Conservation (phyloP, 2,797 vertebrate genomes). For the Myotis pilosus region DNA sequence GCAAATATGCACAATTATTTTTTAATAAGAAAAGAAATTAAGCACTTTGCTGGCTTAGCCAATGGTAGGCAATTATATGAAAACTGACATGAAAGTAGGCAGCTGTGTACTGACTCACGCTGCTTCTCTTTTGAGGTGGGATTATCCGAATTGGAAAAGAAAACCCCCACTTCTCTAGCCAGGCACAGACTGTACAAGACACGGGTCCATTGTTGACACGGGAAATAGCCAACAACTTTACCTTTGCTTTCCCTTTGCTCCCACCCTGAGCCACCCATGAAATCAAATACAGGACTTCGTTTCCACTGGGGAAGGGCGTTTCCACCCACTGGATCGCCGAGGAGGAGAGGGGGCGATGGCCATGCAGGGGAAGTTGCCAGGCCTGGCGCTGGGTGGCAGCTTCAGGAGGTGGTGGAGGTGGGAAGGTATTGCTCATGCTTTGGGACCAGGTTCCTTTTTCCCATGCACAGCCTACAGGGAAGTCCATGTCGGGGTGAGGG, state of each 20-base stretch:
- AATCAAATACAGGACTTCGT: slow-evolving; percentile 18
- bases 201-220: neutral
- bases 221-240: neutral
- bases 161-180: slow-evolving; percentile 26
- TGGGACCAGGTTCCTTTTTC: slow-evolving; percentile 11
- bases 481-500: neutral
- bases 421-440: neutral
- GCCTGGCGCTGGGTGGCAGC: neutral
- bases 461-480: neutral
- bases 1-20: slow-evolving; percentile 48
- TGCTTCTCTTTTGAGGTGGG: slow-evolving; percentile 48
- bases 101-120: neutral
- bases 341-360: slow-evolving; percentile 31
- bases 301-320: slow-evolving; percentile 50
- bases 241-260: neutral
- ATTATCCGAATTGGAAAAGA: slow-evolving; percentile 43
- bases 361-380: neutral
- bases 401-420: neutral
- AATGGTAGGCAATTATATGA: slow-evolving; percentile 47
- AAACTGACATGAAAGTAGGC: slow-evolving; percentile 2
- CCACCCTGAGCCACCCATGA: neutral
- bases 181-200: slow-evolving; percentile 12
- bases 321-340: slow-evolving; percentile 17
- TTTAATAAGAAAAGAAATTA: slow-evolving; percentile 54
- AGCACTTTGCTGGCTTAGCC: slow-evolving; percentile 18